Conservation (phyloP, 2,797 vertebrate species). For the Psittacula echo region DNA sequence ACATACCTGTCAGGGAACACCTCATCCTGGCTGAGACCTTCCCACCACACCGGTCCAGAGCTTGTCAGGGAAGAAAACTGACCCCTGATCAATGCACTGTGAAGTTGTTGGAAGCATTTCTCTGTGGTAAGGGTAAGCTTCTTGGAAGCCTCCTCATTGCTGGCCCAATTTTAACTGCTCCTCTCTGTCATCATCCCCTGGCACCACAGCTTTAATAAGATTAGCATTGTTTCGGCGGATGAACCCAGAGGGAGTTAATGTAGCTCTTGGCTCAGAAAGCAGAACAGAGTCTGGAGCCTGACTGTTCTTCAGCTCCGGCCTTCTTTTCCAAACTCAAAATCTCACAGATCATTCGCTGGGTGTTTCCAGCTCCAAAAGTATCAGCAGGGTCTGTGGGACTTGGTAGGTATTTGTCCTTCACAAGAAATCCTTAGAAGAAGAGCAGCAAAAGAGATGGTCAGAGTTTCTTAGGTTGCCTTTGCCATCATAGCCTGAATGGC, state of each 20-base stretch:
- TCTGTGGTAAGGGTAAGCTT: neutral
- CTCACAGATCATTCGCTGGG: neutral
- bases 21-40: neutral
- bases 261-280: neutral
- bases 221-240: neutral
- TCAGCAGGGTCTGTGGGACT: neutral
- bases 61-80: neutral
- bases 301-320: neutral
- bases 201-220: neutral
- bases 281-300: neutral
- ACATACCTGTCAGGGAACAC: neutral
- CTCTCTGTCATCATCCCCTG: neutral
- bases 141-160: neutral
- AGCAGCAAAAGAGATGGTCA: neutral
- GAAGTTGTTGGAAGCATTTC: neutral
- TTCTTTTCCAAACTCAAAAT: neutral
- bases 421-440: neutral
- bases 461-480: neutral
- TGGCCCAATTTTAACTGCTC: neutral
- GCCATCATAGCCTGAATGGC: neutral
- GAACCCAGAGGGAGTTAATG: neutral
- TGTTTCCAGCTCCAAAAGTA: neutral
- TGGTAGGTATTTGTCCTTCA: neutral
- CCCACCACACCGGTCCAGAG: neutral
- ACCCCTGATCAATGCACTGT: rapidly evolving